Conservation (phyloP, 1,140 invertebrate genomes). For the Solenopsis invicta region DNA sequence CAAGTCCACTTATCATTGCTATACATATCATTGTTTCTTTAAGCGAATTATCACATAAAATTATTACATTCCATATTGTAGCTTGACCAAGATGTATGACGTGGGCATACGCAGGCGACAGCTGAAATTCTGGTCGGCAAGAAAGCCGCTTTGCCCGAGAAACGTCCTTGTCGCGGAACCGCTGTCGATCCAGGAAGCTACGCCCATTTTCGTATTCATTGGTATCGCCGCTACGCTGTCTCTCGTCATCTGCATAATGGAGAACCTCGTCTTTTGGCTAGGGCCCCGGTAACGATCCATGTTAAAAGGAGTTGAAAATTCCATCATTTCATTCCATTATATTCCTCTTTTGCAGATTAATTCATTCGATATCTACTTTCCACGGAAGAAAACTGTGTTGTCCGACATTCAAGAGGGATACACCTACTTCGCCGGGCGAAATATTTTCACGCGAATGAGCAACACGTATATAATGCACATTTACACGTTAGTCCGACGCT, state of each 20-base stretch:
- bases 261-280: slow-evolving; percentile 56
- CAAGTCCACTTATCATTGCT: not conserved
- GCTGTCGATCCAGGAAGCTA: slow-evolving; percentile 71
- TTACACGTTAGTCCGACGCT: not conserved
- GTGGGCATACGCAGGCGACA: slow-evolving; percentile 66
- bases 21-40: not conserved
- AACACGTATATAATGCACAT: not conserved
- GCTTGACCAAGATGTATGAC: slow-evolving; percentile 66
- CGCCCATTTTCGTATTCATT: slow-evolving; percentile 65
- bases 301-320: slow-evolving; percentile 14
- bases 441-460: slow-evolving; percentile 8
- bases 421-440: not conserved
- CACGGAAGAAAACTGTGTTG: not conserved
- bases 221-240: slow-evolving; percentile 35
- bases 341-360: slow-evolving; percentile 32
- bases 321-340: slow-evolving; percentile 1
- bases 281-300: slow-evolving; percentile 8
- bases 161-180: slow-evolving; percentile 66
- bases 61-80: slow-evolving; percentile 44
- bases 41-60: not conserved
- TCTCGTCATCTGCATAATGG: slow-evolving; percentile 59
- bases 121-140: slow-evolving; percentile 67
- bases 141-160: slow-evolving; percentile 66
- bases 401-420: not conserved
- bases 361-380: not conserved